A percentile compares a stretch with the other conserved stretches of the same genome.
phyloP scores from a whole-genome alignment of 2,888 invertebrate genomes.

The Elegia similella region DNA sequence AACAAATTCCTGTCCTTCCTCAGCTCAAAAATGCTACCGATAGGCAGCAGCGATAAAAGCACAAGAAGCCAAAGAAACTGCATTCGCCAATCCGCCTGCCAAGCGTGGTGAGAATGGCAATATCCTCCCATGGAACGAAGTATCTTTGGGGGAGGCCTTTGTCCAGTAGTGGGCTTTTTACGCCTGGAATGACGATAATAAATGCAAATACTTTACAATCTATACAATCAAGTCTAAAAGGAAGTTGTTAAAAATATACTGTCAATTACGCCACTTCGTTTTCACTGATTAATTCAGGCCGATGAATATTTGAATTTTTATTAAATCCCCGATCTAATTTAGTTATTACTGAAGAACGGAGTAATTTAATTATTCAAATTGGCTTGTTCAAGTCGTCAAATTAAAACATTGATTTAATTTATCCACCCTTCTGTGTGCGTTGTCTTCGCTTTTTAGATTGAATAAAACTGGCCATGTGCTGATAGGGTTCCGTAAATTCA shows the following conservation, averaged over 20 bases:
- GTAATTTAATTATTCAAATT: slow-evolving; percentile 68
- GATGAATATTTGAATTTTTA: slow-evolving; percentile 58
- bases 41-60: no score
- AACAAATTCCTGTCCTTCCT: no score
- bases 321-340: slow-evolving; percentile 50
- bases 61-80: no score
- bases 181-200: no score
- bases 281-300: slow-evolving; percentile 33
- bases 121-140: no score
- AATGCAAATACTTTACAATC: slow-evolving; percentile 9
- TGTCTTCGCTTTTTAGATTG: not conserved
- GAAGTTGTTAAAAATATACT: slow-evolving; percentile 12
- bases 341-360: slow-evolving; percentile 49
- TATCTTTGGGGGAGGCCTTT: no score
- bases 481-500: no score
- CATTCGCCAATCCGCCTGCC: no score
- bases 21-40: no score
- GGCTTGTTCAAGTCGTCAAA: slow-evolving; percentile 56
- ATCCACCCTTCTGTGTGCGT: slow-evolving; percentile 29
- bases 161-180: no score
- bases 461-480: no score
- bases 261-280: slow-evolving; percentile 20
- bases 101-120: no score
- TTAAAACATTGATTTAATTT: slow-evolving; percentile 62
- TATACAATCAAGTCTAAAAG: slow-evolving; percentile 5